Base-by-base conservation (phyloP, 2,888 invertebrate genomes). In the Xylota segnis region DNA sequence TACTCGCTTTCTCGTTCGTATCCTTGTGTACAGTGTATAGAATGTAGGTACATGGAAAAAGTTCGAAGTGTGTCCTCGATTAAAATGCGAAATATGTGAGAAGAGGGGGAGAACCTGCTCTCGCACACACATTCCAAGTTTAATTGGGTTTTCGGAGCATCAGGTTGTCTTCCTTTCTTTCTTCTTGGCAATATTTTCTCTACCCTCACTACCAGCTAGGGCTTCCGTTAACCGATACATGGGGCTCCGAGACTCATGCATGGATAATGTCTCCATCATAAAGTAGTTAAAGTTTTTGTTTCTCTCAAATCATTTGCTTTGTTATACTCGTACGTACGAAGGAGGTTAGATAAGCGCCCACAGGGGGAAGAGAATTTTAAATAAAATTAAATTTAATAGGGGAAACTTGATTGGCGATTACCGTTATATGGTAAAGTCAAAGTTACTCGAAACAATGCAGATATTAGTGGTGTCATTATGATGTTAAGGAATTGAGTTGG, bases 121-220 rank as follows among this genome's bases (percentile, higher is more conserved):
- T 59, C 72, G 72, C 68, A 82, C 82, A 77, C 77, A 82, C 76
- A 86, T 86, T 82, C 76, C 86, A 82, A 86, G 43, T 86, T 86
- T 86, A 86, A 86, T 86, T 86, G 86, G 86, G 81, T 86, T 82
- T 86, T 77, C 76, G 77, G 81, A 86, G 86, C 86, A 86, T 86
- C 86, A 86, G 86, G 86, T 86, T 86, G 86, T 82, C 76, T 76
- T 82, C 76, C 56, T 65, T 50, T 9, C 40, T 59, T 59, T 45
- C 56, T 70, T 54, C 16, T 75, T 37, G 63, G 50, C 50, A 56
- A 59, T 59, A 65, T 72, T 72, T 56, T 59, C 52, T 40, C 71
- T 32, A n/a, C 16, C 59, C 59, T 43, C 16, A 45, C 37, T 58
- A 34, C 52, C 52, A 45, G 29, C 7, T 23, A 34, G 47, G 23